A percentile compares a stretch with the other conserved stretches of the same genome.
Conservation (phyloP, 2,113 vertebrate species). For the Tamias sibiricus region DNA sequence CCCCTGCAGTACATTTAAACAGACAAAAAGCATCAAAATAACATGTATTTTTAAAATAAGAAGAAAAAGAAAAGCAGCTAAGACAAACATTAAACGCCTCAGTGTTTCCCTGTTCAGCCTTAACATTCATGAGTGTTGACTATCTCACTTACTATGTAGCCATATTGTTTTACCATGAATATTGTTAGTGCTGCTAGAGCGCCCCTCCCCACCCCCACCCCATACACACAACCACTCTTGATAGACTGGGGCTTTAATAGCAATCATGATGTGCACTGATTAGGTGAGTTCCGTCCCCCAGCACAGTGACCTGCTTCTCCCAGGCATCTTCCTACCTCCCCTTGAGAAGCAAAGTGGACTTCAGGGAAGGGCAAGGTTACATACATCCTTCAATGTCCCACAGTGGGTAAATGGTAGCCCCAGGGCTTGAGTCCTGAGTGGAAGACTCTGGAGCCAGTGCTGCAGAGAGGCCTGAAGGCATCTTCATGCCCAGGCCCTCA, state of each 20-base stretch:
- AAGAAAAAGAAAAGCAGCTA: background rate
- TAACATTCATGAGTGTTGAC: background rate
- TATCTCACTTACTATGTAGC: background rate
- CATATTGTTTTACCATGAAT: background rate
- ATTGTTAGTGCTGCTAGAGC: background rate
- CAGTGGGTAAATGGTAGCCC: background rate
- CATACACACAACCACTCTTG: background rate
- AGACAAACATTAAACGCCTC: background rate
- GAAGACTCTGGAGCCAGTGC: background rate
- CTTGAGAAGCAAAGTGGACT: background rate
- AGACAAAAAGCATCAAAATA: background rate
- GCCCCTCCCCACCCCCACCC: no score
- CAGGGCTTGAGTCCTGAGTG: background rate
- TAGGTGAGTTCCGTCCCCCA: background rate
- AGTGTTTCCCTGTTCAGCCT: background rate
- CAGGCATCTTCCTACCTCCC: background rate
- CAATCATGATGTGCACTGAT: background rate
- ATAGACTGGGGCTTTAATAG: background rate
- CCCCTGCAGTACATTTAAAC: conserved; percentile 5
- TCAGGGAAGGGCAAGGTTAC: background rate
- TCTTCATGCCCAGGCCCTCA: background rate
- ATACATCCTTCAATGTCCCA: background rate
- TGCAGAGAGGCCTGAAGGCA: background rate
- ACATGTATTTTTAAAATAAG: background rate
- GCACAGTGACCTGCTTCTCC: background rate